These are phyloP conservation scores for Portevinia maculata DNA, from an alignment of 2,888 invertebrate species.

Conservation along the genomic window DNA sequence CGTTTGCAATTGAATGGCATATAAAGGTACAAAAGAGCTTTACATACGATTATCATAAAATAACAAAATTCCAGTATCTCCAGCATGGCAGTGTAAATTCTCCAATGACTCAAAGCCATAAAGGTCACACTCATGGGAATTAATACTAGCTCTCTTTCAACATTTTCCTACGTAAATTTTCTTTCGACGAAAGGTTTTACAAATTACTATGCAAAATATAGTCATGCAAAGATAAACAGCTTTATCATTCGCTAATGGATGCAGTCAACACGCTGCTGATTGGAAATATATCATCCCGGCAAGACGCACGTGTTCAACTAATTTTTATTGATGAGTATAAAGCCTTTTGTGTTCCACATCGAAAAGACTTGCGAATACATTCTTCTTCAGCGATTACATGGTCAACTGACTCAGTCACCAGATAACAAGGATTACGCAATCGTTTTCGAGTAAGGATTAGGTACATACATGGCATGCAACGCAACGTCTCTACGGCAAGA, in stretches of 20 bases:
- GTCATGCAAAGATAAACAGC: slow-evolving; percentile 14
- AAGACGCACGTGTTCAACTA: slow-evolving; percentile 15
- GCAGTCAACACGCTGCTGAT: slow-evolving; percentile 6
- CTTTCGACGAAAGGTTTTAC: background rate
- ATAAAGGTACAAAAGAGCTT: background rate
- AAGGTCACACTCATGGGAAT: slow-evolving; percentile 12
- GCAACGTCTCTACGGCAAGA: background rate
- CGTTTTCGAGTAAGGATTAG: slow-evolving; percentile 18
- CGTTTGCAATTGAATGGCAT: slow-evolving; percentile 3
- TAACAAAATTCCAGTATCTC: slow-evolving; percentile 1
- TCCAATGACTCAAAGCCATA: background rate
- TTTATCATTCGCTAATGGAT: slow-evolving; percentile 31
- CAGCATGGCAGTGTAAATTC: background rate
- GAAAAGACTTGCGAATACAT: background rate
- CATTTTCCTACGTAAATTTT: slow-evolving; percentile 9
- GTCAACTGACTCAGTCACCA: slow-evolving; percentile 31
- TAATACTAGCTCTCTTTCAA: slow-evolving; percentile 3
- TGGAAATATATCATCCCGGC: slow-evolving; percentile 21
- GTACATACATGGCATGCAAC: slow-evolving; percentile 1
- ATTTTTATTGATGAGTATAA: slow-evolving; percentile 51
- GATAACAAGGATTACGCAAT: slow-evolving; percentile 13
- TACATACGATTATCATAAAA: background rate
- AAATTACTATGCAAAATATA: slow-evolving; percentile 37
- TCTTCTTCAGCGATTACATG: background rate
- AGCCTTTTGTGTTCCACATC: slow-evolving; percentile 10